Conservation (phyloP, 1,140 invertebrate genomes). For the Drosophila pseudoobscura region DNA sequence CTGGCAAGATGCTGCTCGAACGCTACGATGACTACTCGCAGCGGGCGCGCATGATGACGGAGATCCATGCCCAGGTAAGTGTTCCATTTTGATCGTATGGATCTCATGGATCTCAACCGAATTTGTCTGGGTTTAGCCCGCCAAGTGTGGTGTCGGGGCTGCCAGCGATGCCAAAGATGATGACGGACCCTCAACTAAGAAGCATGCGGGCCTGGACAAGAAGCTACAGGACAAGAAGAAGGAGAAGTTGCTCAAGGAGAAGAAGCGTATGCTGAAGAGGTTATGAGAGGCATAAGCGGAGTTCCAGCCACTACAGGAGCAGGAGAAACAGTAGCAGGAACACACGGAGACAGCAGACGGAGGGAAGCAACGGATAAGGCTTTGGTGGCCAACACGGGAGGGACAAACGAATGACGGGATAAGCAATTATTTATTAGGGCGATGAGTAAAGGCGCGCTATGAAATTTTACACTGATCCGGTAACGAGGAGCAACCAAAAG, state of each 20-base stretch:
- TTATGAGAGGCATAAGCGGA: constrained; percentile 88
- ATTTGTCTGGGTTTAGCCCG: constrained; percentile 49
- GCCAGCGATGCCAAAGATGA: constrained; percentile 81
- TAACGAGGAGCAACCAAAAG: constrained; percentile 21
- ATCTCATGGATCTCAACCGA: neutral
- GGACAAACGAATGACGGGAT: constrained; percentile 18
- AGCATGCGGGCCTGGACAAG: constrained; percentile 90
- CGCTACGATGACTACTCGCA: constrained; percentile 96
- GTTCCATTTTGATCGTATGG: neutral
- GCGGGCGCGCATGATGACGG: constrained; percentile 96
- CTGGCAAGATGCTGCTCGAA: constrained; percentile 94
- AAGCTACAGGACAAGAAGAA: constrained; percentile 91
- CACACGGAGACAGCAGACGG: constrained; percentile 10
- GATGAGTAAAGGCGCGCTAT: constrained; percentile 54
- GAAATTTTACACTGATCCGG: constrained; percentile 63
- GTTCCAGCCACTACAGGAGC: constrained; percentile 24
- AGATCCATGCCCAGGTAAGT: constrained; percentile 91
- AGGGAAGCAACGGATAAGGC: constrained; percentile 15
- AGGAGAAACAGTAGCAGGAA: constrained; percentile 4
- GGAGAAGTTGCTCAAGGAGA: constrained; percentile 90
- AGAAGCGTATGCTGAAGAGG: constrained; percentile 93
- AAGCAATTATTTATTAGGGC: constrained; percentile 17
- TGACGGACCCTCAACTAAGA: constrained; percentile 91
- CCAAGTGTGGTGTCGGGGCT: constrained; percentile 67
- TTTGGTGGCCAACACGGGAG: constrained; percentile 12